Base-by-base conservation (phyloP, 2,888 invertebrate species). In the Drosophila kanekoi region DNA sequence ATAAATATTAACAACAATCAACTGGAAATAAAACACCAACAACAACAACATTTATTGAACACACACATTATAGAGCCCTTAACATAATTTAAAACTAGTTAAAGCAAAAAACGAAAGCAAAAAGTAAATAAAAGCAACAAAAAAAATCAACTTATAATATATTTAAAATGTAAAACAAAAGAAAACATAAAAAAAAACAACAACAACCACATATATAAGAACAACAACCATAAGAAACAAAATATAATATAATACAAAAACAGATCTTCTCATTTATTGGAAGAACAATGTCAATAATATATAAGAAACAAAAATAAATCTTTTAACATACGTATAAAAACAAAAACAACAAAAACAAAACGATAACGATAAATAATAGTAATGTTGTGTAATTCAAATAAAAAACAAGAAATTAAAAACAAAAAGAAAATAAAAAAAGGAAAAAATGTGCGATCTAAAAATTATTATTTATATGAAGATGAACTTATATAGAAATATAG, bases 401-500 rank as follows among this genome's bases (percentile, higher is more conserved):
- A 79, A 78, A 79, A 75, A 76, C 59, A 75, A 68, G 69, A 74
- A 75, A 61, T 49, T 44, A 65, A 82, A 72, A 59, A 72, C 58
- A 67, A 66, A 68, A 69, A 67, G 61, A 54, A 66, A 32, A 35
- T 35, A 20, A 18, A 20, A 43, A 20, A 20, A 63, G 51, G 38
- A 57, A 67, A 72, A 62, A 68, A 71, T 79, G 83, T 79, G 86
- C 83, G 83, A 88, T 82, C 77, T 88, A 88, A 74, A 77, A 82
- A 82, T 83, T 79, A 83, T 83, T 83, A 83, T 83, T 83, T 83
- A 83, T 83, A 88, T 78, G 58, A 88, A 79, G 68, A 88, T 70
- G 83, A 88, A 88, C 83, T 88, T 88, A 88, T 84, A 83, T 84
- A 88, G 81, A 84, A 86, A 83, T 78, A 88, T 86, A 84, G 83